Base-by-base conservation (phyloP, 2,888 invertebrate genomes). In the Cantharis flavilabris region DNA sequence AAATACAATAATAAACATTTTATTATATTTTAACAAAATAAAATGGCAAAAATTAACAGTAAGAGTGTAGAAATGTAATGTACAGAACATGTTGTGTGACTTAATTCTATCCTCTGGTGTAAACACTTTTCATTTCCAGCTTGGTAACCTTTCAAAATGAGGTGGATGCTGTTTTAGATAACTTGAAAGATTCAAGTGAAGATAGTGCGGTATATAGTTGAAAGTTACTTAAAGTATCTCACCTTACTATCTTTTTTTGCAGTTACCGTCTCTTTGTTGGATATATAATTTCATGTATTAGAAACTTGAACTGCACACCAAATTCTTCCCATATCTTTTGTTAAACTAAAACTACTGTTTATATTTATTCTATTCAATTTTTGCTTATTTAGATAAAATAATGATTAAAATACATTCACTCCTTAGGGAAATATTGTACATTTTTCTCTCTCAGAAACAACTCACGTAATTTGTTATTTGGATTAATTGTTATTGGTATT, bases 121-220 rank as follows among this genome's bases (percentile, higher is more conserved):
- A 49, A 73, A 64, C 65, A 70, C 72, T 76, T 76, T 76, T 76
- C 70, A 76, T 73, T 71, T 76, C 71, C 70, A 49, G 13, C 49
- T 49, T 49, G 73, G 73, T 76, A 73, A 73, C 73, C 73, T 76
- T 73, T 76, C 71, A 76, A 73, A 62, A 71, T 62, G 73, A 67
- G 73, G 73, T 76, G 76, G 73, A 76, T 76, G 76, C 73, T 76
- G 76, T 76, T 76, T 76, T 69, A 76, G 73, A 76, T 73, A 76
- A 70, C 72, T 76, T 70, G 70, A 74, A 74, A 77, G 73, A 71
- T 62, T 72, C 49, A 71, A 73, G 73, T 71, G 73, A 72, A 77
- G 76, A 73, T 77, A 71, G 71, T 69, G 76, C 62, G 63, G 73
- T 73, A 69, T 63, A 23, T 71, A 77, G 77, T 77, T 77, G 49